phyloP scores from a whole-genome alignment of 2,113 vertebrate genomes.

The Ancistrus triradiatus region DNA sequence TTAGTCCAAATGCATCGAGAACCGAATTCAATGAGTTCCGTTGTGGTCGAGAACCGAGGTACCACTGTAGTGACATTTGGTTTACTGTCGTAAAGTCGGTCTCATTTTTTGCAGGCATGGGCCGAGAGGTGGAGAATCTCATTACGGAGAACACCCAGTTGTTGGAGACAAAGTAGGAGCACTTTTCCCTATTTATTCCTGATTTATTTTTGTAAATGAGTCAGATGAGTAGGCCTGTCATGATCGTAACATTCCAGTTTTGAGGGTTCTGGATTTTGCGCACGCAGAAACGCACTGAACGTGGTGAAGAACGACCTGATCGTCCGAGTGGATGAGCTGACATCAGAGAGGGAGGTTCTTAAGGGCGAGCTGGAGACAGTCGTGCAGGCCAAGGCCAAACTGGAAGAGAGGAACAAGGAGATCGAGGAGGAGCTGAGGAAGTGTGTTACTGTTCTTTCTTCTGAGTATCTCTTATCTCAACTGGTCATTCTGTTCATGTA shows the following conservation, averaged over 20 bases:
- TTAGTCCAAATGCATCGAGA: too few species aligned
- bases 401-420: constrained; percentile 84
- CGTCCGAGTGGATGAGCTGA: constrained; percentile 89
- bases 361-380: constrained; percentile 86
- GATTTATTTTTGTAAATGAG: too few species aligned
- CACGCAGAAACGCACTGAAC: constrained; percentile 89
- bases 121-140: constrained; percentile 95
- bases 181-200: too few species aligned
- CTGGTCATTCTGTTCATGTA: too few species aligned
- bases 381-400: constrained; percentile 82
- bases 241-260: too few species aligned
- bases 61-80: too few species aligned
- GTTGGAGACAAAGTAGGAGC: constrained; percentile 89
- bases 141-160: constrained; percentile 95
- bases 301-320: constrained; percentile 98
- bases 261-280: neutral
- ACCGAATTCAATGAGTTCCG: too few species aligned
- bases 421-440: constrained; percentile 92
- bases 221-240: too few species aligned
- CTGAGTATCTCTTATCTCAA: too few species aligned
- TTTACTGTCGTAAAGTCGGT: neutral
- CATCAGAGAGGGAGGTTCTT: constrained; percentile 90
- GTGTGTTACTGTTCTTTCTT: constrained; percentile 55
- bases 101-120: constrained; percentile 82
- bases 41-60: too few species aligned